Evolutionary conservation across 2,797 vertebrate genomes (phyloP), one percentile per base, ranked within the genome.

Genomic region (Syngnathus rostellatus): DNA sequence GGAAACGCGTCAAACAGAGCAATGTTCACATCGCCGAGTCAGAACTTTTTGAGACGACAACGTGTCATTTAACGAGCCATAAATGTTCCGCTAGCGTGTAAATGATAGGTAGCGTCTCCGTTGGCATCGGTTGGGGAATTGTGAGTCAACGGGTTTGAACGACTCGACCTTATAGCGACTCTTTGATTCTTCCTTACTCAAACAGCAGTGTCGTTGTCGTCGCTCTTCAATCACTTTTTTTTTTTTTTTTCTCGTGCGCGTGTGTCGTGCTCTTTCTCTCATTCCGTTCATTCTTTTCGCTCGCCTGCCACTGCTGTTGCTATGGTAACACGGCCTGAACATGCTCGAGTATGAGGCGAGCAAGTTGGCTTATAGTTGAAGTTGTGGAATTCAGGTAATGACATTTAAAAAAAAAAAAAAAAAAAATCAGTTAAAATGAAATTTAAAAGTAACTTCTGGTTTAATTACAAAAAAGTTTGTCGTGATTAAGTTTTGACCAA

Each of bases 251-350:
- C n/a, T n/a, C n/a, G 8, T 10, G 8, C 9, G 45, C 2, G 8
- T 19, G 45, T 6, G n/a, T 19, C 5, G 50, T 57, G 8, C 53
- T 12, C 54, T 71, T 65, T 43, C 63, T 58, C 23, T 40, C 68
- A 66, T 72, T 71, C 71, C 65, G 43, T 73, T 83, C 81, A 72
- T 64, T 78, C 54, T 43, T 65, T 72, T 81, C 68, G 63, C 72
- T 74, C 73, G 72, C 73, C 64, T 68, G 70, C 77, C 80, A 74
- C 77, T 79, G 74, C 71, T 76, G 89, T 91, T 90, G 83, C 88
- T 78, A 86, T 91, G 81, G 89, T 71, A 86, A 90, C 87, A 6
- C 40, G 4, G 69, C 66, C 19, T 1, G 76, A 81, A 40, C 79
- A 76, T 46, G 77, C 69, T 66, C 31, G 60, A 64, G 77, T 21